These are phyloP conservation scores for Euclidia mi DNA, from an alignment of 2,888 invertebrate species.

Conservation along the genomic window DNA sequence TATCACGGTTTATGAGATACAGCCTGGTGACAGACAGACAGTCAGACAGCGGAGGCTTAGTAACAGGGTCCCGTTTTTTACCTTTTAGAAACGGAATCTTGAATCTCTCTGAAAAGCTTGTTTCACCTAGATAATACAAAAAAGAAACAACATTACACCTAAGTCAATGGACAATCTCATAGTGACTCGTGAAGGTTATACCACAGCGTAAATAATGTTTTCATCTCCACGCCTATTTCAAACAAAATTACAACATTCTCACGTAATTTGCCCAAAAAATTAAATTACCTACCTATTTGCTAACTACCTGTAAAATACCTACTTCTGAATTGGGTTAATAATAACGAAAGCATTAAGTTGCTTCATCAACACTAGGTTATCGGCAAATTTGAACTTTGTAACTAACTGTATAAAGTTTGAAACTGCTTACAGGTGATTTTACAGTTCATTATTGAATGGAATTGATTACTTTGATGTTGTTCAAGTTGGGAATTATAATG, in stretches of 20 bases:
- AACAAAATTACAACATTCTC: slow-evolving; percentile 15
- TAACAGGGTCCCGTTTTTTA: too few species aligned
- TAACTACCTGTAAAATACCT: slow-evolving; percentile 36
- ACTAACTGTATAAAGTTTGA: background rate
- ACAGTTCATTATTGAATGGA: slow-evolving; percentile 44
- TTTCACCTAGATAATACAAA: too few species aligned
- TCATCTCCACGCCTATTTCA: too few species aligned
- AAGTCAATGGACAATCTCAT: too few species aligned
- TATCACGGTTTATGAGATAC: too few species aligned
- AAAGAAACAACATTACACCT: too few species aligned
- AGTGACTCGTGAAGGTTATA: too few species aligned
- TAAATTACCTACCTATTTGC: slow-evolving; percentile 23
- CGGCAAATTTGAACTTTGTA: slow-evolving; percentile 23
- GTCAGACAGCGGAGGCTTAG: too few species aligned
- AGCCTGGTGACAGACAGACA: too few species aligned
- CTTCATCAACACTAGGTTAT: slow-evolving; percentile 29
- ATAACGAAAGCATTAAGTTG: slow-evolving; percentile 40
- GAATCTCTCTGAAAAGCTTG: too few species aligned
- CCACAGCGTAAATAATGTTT: too few species aligned
- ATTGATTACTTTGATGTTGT: slow-evolving; percentile 39
- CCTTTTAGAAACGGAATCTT: too few species aligned
- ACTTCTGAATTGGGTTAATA: slow-evolving; percentile 42
- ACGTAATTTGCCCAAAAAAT: slow-evolving; percentile 27
- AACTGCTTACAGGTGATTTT: slow-evolving; percentile 8
- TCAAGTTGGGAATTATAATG: slow-evolving; percentile 28